Conservation (phyloP, 2,888 invertebrate species). For the Eueremaeus valkanovi region DNA sequence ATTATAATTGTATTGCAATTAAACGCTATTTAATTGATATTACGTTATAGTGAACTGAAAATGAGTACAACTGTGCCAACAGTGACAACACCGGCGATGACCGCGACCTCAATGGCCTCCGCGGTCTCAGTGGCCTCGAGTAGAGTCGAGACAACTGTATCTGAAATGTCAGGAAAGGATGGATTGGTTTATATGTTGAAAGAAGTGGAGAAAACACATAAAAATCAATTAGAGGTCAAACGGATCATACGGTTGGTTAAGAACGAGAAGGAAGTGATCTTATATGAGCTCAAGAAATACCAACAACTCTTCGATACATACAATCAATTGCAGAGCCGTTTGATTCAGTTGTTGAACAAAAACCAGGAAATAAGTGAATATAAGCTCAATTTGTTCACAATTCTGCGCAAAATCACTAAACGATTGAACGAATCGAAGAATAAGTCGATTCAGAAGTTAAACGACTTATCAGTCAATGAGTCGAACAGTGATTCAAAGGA, state of each 20-base stretch:
- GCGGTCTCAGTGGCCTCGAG: too few species aligned
- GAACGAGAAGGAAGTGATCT: conserved; percentile 16
- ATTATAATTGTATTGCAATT: too few species aligned
- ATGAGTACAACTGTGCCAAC: too few species aligned
- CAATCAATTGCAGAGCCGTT: conserved; percentile 14
- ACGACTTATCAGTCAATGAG: not conserved
- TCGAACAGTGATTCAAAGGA: not conserved
- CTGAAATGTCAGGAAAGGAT: not conserved
- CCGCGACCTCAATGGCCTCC: too few species aligned
- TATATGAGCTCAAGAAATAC: not conserved
- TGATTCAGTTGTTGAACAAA: not conserved
- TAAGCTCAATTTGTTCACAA: not conserved
- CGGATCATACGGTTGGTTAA: not conserved
- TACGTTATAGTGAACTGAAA: too few species aligned
- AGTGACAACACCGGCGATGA: too few species aligned
- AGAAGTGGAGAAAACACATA: conserved; percentile 11
- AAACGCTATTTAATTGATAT: too few species aligned
- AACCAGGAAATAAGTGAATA: not conserved
- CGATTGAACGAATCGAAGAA: too few species aligned
- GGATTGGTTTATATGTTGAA: not conserved
- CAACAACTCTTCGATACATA: conserved; percentile 3
- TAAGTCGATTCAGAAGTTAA: not conserved
- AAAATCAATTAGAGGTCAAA: conserved; percentile 2
- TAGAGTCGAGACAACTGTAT: not conserved
- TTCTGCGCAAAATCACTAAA: not conserved